Conservation (phyloP, 2,113 vertebrate species). For the Phalacrocorax carbo region DNA sequence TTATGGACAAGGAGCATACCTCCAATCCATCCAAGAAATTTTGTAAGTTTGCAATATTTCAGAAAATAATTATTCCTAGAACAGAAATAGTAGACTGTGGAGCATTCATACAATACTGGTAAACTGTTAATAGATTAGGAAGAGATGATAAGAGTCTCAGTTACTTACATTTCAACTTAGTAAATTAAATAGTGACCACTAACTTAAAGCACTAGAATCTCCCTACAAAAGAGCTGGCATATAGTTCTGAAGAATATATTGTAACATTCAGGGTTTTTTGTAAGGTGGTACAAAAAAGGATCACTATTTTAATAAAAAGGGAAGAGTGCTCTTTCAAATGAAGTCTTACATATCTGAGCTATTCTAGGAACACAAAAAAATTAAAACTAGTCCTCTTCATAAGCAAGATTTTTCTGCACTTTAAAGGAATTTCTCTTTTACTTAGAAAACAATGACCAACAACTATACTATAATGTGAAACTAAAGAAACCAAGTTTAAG, state of each 20-base stretch:
- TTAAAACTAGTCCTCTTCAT: background rate
- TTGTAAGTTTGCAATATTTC: background rate
- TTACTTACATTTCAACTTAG: background rate
- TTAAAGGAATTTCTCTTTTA: background rate
- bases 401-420: accelerated
- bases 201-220: background rate
- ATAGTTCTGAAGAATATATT: background rate
- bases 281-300: background rate
- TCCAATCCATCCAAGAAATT: background rate
- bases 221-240: background rate
- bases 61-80: background rate
- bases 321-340: background rate
- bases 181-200: background rate
- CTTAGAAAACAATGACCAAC: background rate
- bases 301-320: background rate
- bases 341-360: background rate
- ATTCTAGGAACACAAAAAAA: background rate
- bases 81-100: background rate
- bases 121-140: background rate
- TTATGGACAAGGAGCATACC: background rate
- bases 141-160: background rate
- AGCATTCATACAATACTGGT: background rate
- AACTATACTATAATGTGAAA: background rate
- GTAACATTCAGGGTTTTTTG: background rate
- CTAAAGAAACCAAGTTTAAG: background rate